These are phyloP conservation scores for Microctonus aethiopoides DNA, from an alignment of 2,888 invertebrate species.

Conservation along the genomic window DNA sequence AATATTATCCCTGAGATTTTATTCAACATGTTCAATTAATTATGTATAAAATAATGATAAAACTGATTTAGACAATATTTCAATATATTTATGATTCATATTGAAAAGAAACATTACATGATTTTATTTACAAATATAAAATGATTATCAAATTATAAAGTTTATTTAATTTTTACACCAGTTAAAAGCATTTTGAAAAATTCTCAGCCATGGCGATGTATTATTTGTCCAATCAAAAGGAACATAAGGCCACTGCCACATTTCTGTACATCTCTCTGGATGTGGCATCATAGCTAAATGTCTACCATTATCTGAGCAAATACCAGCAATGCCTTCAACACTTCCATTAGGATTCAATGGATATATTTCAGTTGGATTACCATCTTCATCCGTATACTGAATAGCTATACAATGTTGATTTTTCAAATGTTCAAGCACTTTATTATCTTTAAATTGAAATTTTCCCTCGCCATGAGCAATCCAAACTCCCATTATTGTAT, in stretches of 20 bases:
- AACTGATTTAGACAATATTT: too few relatives aligned
- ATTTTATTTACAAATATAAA: too few relatives aligned
- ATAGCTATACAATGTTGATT: conserved; percentile 78
- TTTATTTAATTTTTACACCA: conserved; percentile 72
- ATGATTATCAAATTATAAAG: too few relatives aligned
- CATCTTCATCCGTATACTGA: conserved; percentile 85
- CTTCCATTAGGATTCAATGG: conserved; percentile 97
- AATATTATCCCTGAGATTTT: too few relatives aligned
- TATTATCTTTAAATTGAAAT: conserved; percentile 72
- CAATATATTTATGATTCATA: too few relatives aligned
- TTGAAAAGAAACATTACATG: too few relatives aligned
- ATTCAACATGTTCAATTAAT: too few relatives aligned
- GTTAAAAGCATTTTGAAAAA: conserved; percentile 89
- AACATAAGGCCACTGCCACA: conserved; percentile 89
- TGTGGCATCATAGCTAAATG: conserved; percentile 99
- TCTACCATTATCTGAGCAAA: conserved; percentile 90
- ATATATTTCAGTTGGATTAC: conserved; percentile 81
- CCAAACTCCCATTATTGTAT: conserved; percentile 94
- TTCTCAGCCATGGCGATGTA: conserved; percentile 89
- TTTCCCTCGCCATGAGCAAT: conserved; percentile 96
- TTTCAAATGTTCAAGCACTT: conserved; percentile 69
- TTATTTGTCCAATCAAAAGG: conserved; percentile 70
- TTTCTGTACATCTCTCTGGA: conserved; percentile 90
- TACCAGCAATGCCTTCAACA: conserved; percentile 85
- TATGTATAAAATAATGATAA: too few relatives aligned